phyloP scores from a whole-genome alignment of 2,888 invertebrate species.

The Scaptomyza reducta region DNA sequence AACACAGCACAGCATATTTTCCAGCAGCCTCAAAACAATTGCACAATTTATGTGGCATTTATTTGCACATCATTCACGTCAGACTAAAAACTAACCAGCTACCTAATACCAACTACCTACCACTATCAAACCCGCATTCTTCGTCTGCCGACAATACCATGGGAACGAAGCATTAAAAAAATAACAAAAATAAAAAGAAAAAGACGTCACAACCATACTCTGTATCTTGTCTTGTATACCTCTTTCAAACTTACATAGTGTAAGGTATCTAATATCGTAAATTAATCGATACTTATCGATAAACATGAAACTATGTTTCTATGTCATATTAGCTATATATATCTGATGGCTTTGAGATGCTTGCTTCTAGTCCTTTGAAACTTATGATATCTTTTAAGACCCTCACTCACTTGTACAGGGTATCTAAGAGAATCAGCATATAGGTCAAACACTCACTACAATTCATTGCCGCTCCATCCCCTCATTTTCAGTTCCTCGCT shows the following conservation, averaged over 20 bases:
- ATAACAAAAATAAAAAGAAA: neutral
- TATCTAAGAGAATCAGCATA: conserved; percentile 14
- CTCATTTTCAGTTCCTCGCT: neutral
- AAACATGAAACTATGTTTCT: too few relatives aligned
- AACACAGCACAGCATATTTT: conserved; percentile 66
- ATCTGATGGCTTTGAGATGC: too few relatives aligned
- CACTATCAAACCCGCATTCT: conserved; percentile 29
- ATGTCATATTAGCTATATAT: too few relatives aligned
- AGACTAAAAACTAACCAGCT: conserved; percentile 13
- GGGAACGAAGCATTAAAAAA: conserved; percentile 60
- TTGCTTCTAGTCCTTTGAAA: too few relatives aligned
- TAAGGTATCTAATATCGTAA: too few relatives aligned
- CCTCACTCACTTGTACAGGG: neutral
- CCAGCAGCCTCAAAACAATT: conserved; percentile 63
- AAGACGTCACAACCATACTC: neutral
- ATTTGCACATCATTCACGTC: conserved; percentile 66
- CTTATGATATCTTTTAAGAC: too few relatives aligned
- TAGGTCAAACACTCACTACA: conserved; percentile 43
- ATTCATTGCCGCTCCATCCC: conserved; percentile 18
- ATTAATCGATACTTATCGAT: too few relatives aligned
- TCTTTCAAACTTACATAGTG: too few relatives aligned
- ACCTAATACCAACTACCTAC: conserved; percentile 20
- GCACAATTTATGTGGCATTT: conserved; percentile 77
- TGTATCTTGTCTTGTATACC: neutral
- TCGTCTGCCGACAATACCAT: conserved; percentile 41